phyloP scores from a whole-genome alignment of 2,113 vertebrate genomes.

The Sigmodon hispidus region DNA sequence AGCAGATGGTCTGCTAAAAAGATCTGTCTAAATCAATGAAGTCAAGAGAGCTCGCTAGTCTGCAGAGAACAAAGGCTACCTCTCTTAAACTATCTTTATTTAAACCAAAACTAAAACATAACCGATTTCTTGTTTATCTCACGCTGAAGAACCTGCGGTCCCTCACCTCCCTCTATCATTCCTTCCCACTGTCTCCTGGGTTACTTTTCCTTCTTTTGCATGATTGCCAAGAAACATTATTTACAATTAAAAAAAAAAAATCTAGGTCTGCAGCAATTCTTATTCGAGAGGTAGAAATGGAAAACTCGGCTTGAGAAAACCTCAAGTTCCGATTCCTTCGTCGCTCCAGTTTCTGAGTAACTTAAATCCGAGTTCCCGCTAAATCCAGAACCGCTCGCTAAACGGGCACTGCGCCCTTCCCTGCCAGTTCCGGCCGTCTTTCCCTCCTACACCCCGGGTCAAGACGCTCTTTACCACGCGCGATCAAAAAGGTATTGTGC shows the following conservation, averaged over 20 bases:
- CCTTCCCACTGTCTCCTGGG: not conserved
- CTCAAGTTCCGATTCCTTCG: constrained; percentile 43
- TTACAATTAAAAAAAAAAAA: constrained; percentile 12
- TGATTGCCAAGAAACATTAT: not conserved
- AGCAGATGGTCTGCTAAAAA: constrained; percentile 17
- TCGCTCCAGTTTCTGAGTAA: constrained; percentile 33
- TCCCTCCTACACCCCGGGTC: not conserved
- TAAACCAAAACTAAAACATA: not conserved
- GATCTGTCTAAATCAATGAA: constrained; percentile 60
- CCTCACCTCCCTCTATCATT: not conserved
- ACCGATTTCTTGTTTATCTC: not conserved
- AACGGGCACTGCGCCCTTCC: not conserved
- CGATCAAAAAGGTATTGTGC: not conserved
- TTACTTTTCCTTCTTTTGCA: not conserved
- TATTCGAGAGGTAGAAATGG: not conserved
- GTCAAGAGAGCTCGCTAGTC: constrained; percentile 14
- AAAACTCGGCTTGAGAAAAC: constrained; percentile 17
- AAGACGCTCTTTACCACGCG: not conserved
- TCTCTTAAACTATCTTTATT: constrained; percentile 2
- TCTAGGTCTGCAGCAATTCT: not conserved
- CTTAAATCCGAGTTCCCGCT: constrained; percentile 41
- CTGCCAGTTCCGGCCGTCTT: not conserved
- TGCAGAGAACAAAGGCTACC: constrained; percentile 84
- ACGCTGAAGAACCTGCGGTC: not conserved
- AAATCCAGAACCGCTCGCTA: not conserved